Percentiles rank a stretch among this genome's conserved stretches.
Evolutionary conservation across 2,888 invertebrate genomes (phyloP).

Genomic region (Pseudococcus viburni): DNA sequence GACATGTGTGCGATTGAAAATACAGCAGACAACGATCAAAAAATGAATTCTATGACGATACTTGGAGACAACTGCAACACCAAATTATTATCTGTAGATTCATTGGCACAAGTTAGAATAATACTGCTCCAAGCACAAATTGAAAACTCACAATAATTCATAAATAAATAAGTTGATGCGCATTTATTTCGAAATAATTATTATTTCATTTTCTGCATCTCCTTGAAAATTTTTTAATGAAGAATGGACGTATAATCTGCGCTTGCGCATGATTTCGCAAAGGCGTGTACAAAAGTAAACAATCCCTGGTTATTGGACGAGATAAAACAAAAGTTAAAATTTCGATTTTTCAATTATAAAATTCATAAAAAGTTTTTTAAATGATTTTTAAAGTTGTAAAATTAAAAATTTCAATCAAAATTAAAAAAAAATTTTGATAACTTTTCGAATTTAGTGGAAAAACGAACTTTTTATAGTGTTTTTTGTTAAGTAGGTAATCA

Average conservation of each 20-base stretch:
- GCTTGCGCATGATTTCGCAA: not conserved
- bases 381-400: not conserved
- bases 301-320: not conserved
- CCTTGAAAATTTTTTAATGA: not conserved
- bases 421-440: not conserved
- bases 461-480: not conserved
- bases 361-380: not conserved
- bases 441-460: not conserved
- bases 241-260: not conserved
- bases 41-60: not conserved
- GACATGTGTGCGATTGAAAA: constrained; percentile 75
- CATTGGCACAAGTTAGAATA: not conserved
- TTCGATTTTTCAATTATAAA: not conserved
- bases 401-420: not conserved
- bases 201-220: not conserved
- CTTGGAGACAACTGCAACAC: not conserved
- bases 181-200: not conserved
- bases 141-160: not conserved
- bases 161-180: constrained; percentile 29
- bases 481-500: not conserved
- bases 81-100: constrained; percentile 12
- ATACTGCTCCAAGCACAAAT: not conserved
- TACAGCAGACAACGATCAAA: constrained; percentile 8
- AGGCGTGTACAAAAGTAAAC: constrained; percentile 29
- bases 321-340: not conserved